These are phyloP conservation scores for Psilopsiagon aurifrons DNA, from an alignment of 2,113 vertebrate genomes.

Conservation along the genomic window DNA sequence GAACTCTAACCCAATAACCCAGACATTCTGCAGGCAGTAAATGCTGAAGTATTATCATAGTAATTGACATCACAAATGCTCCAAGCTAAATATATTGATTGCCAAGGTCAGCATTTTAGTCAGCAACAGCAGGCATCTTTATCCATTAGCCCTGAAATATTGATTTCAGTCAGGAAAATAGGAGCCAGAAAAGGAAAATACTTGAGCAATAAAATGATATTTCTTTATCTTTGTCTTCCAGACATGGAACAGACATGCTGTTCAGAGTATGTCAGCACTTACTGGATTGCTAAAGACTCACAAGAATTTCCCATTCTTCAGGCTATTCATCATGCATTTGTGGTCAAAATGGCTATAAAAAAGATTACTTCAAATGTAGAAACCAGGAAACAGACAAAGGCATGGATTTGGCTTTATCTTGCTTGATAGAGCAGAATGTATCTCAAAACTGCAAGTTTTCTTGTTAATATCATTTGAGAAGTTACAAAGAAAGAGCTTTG, in stretches of 20 bases:
- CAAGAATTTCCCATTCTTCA: background rate
- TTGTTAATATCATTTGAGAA: background rate
- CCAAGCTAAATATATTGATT: constrained; percentile 68
- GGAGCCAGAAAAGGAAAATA: constrained; percentile 36
- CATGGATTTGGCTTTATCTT: background rate
- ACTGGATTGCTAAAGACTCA: background rate
- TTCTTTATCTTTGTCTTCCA: constrained; percentile 67
- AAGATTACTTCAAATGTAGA: background rate
- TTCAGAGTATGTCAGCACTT: constrained; percentile 21
- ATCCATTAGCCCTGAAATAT: constrained; percentile 72
- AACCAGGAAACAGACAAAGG: background rate
- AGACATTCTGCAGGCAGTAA: constrained; percentile 47
- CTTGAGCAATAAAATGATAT: constrained; percentile 59
- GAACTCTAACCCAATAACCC: constrained; percentile 50
- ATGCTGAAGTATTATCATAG: constrained; percentile 35
- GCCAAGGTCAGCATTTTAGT: constrained; percentile 64
- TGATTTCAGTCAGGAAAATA: constrained; percentile 66
- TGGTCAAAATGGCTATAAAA: background rate
- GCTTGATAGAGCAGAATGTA: background rate
- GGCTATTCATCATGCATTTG: background rate
- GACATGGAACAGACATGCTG: constrained; percentile 1
- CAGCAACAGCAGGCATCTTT: constrained; percentile 20
- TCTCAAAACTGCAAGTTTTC: background rate
- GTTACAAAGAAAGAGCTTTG: background rate
- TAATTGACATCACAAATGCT: constrained; percentile 55